Evolutionary conservation across 2,888 invertebrate genomes (phyloP).

Genomic region (Caenorhabditis doughertyi): DNA sequence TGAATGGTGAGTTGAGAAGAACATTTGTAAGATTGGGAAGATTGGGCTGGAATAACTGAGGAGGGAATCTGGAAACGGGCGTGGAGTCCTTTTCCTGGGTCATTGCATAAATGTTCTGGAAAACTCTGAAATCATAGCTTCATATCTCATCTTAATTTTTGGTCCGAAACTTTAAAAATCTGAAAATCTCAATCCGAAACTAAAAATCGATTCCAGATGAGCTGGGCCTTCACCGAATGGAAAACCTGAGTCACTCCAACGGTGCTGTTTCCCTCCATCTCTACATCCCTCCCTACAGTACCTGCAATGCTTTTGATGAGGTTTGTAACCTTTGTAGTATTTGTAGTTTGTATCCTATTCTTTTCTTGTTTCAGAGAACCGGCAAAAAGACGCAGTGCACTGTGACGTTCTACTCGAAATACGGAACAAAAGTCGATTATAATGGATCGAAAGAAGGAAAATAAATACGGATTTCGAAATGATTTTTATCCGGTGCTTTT

Average conservation of each 20-base stretch:
- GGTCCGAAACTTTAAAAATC: background rate
- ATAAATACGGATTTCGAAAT: background rate
- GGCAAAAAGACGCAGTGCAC: slow-evolving; percentile 72
- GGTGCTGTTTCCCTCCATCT: slow-evolving; percentile 94
- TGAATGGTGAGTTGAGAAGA: slow-evolving; percentile 88
- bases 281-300: slow-evolving; percentile 94
- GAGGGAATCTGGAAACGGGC: no score
- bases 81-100: no score
- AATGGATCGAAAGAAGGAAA: slow-evolving; percentile 61
- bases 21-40: slow-evolving; percentile 85
- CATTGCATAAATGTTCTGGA: no score
- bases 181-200: no score
- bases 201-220: slow-evolving; percentile 87
- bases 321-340: slow-evolving; percentile 82
- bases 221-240: slow-evolving; percentile 95
- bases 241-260: slow-evolving; percentile 93
- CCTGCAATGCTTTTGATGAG: slow-evolving; percentile 93
- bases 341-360: background rate
- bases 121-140: no score
- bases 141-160: no score
- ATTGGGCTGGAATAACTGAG: no score
- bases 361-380: slow-evolving; percentile 64
- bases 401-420: slow-evolving; percentile 81
- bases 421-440: slow-evolving; percentile 80
- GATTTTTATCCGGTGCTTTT: no score